phyloP scores from a whole-genome alignment of 2,888 invertebrate species.

The Buathra laborator region DNA sequence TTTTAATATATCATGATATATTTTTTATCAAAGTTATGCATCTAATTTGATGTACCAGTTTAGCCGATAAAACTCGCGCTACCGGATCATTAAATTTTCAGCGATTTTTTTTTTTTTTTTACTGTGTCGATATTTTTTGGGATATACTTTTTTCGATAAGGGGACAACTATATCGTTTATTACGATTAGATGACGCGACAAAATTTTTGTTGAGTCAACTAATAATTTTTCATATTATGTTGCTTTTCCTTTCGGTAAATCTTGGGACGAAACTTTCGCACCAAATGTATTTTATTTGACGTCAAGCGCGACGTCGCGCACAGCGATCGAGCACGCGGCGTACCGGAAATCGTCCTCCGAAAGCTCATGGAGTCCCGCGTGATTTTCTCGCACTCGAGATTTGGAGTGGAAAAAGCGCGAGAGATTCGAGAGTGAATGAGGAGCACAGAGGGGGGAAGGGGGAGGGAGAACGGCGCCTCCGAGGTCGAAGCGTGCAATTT shows the following conservation, averaged over 20 bases:
- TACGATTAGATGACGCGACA: no score
- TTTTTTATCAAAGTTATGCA: no score
- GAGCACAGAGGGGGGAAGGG: neutral
- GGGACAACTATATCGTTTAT: no score
- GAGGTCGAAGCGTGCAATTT: slow-evolving; percentile 10
- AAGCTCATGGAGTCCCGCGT: slow-evolving; percentile 40
- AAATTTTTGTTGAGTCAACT: no score
- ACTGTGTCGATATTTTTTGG: no score
- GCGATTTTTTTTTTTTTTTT: no score
- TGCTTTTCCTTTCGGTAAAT: slow-evolving; percentile 10
- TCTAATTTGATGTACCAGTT: no score
- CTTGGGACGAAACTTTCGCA: slow-evolving; percentile 18
- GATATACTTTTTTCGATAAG: no score
- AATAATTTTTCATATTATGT: no score
- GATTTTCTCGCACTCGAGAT: slow-evolving; percentile 29
- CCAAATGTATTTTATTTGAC: slow-evolving; percentile 47
- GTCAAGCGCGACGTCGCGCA: neutral
- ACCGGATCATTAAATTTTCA: no score
- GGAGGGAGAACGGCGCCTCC: neutral
- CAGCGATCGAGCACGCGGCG: slow-evolving; percentile 21
- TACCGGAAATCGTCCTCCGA: slow-evolving; percentile 55
- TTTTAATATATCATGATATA: no score
- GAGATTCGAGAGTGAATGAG: neutral
- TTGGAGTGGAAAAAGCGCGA: slow-evolving; percentile 14
- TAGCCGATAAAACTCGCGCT: no score